These are phyloP conservation scores for Luperina testacea DNA, from an alignment of 2,888 invertebrate species.

Conservation along the genomic window DNA sequence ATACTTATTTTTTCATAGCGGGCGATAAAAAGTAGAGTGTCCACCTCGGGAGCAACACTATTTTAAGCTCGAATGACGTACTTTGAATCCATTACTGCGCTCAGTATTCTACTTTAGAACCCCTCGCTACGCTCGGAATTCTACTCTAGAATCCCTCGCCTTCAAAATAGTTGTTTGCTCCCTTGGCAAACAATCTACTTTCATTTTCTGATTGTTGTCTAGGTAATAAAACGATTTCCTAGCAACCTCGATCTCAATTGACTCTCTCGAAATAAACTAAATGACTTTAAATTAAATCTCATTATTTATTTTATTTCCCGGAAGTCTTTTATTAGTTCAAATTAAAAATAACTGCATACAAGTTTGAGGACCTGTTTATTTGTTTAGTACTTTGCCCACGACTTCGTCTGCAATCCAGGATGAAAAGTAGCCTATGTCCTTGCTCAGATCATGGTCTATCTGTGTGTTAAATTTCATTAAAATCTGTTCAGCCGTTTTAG, in stretches of 20 bases:
- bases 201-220: neutral
- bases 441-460: neutral
- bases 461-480: neutral
- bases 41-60: too few relatives aligned
- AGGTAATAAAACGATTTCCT: constrained; percentile 10
- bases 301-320: constrained; percentile 35
- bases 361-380: constrained; percentile 10
- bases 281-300: constrained; percentile 28
- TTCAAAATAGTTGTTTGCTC: too few relatives aligned
- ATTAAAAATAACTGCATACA: constrained; percentile 31
- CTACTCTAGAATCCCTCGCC: too few relatives aligned
- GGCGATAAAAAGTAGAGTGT: too few relatives aligned
- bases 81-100: too few relatives aligned
- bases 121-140: too few relatives aligned
- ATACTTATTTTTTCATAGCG: too few relatives aligned
- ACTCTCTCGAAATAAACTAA: constrained; percentile 1
- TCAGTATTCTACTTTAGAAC: too few relatives aligned
- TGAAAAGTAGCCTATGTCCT: neutral
- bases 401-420: neutral
- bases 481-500: too few relatives aligned
- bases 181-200: too few relatives aligned
- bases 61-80: too few relatives aligned
- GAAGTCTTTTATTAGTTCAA: constrained; percentile 19
- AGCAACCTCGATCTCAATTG: constrained; percentile 1
- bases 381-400: neutral